Evolutionary conservation across 2,113 vertebrate species (phyloP), one percentile per base, ranked within the genome.

Genomic region (Accipiter virgatus): DNA sequence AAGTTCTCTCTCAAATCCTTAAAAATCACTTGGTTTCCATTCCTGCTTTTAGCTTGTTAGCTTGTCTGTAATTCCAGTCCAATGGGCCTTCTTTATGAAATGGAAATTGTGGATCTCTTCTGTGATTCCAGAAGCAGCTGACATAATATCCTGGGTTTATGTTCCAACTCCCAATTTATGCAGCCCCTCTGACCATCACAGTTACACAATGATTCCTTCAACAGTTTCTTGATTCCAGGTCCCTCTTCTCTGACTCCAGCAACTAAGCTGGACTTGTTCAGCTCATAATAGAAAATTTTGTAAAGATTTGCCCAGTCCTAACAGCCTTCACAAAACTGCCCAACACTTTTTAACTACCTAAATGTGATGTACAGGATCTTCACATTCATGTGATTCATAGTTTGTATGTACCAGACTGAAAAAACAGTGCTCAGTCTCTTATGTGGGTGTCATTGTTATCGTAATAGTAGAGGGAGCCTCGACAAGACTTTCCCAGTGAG

Each of bases 401-500:
- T 16, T 75, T 42, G 31, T 22, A 11, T 9, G 52, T 91, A n/a
- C 20, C 38, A 79, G 68, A 15, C 26, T 73, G 74, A 52, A 82
- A 58, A 13, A 22, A 25, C 34, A 62, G 23, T 1, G 0, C 31
- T 27, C 27, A 2, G 21, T 80, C 42, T 72, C 47, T 58, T 31
- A 3, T 1, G 7, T 83, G 53, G 29, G 2, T 52, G n/a, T 89
- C 58, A 43, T 34, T 23, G 68, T 23, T 68, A n/a, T 3, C 0
- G 0, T n/a, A 38, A 74, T 38, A 73, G 48, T 2, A 52, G 36
- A 66, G 81, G 16, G 5, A 90, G 45, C 31, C 50, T 84, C 0
- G 0, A 6, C 1, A 15, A 62, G 38, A 27, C 32, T 63, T 48
- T 13, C 26, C n/a, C 36, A 3, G 5, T 58, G 58, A 63, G 29